Percentiles rank a stretch among this genome's conserved stretches.
phyloP scores from a whole-genome alignment of 2,797 vertebrate species.

The Prionace glauca region DNA sequence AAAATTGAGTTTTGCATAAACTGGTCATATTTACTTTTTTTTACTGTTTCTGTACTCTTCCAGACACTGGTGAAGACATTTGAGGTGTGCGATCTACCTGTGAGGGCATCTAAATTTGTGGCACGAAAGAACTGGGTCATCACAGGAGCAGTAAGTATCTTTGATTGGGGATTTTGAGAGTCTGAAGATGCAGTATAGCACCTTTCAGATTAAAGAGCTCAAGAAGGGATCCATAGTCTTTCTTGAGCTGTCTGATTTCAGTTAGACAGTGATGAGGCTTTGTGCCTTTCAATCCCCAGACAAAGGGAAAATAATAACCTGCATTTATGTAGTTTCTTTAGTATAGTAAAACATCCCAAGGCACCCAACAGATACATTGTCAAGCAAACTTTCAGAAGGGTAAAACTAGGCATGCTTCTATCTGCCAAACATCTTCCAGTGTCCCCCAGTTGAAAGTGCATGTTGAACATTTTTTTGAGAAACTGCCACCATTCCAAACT shows the following conservation, averaged over 20 bases:
- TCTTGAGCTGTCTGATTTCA: not conserved
- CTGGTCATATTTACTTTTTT: not conserved
- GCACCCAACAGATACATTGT: not conserved
- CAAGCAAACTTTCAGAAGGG: not conserved
- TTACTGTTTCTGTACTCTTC: slow-evolving; percentile 41
- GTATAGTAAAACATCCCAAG: not conserved
- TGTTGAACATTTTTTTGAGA: not conserved
- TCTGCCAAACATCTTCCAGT: not conserved
- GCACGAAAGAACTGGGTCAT: slow-evolving; percentile 98
- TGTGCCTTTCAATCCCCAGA: not conserved
- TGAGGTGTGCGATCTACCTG: slow-evolving; percentile 93
- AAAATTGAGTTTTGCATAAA: not conserved
- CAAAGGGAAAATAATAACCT: not conserved
- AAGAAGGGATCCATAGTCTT: not conserved
- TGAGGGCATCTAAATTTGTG: slow-evolving; percentile 93
- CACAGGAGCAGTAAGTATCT: slow-evolving; percentile 83
- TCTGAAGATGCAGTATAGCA: not conserved
- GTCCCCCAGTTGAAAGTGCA: not conserved
- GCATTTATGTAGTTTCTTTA: not conserved
- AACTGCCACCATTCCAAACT: not conserved
- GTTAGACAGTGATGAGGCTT: not conserved
- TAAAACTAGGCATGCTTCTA: not conserved
- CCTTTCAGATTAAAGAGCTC: not conserved
- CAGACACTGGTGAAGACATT: slow-evolving; percentile 97
- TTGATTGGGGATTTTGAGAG: not conserved